A percentile compares a stretch with the other conserved stretches of the same genome.
These are phyloP conservation scores for Trachymyrmex cornetzi DNA, from an alignment of 1,140 invertebrate genomes.

Conservation along the genomic window DNA sequence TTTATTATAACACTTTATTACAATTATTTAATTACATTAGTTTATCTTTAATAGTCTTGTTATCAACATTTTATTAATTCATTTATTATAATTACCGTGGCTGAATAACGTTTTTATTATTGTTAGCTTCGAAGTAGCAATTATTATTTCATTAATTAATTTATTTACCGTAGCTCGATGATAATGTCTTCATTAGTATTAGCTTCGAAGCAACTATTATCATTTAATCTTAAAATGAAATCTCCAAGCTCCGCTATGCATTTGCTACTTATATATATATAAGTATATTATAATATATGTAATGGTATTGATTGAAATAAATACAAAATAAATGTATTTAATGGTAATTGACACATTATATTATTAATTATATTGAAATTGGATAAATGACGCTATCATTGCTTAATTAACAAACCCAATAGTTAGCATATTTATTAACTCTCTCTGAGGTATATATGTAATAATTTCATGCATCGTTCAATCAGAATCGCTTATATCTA, in stretches of 20 bases:
- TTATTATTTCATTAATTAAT: slow-evolving; percentile 32
- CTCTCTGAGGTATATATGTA: slow-evolving; percentile 22
- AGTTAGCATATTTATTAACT: slow-evolving; percentile 22
- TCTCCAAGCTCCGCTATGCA: neutral
- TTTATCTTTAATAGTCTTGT: neutral
- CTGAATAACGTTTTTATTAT: neutral
- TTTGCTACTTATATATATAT: neutral
- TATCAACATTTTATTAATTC: neutral
- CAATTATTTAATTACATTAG: slow-evolving; percentile 5
- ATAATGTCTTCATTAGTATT: neutral
- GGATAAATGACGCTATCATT: slow-evolving; percentile 25
- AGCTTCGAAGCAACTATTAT: neutral
- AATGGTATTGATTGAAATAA: slow-evolving; percentile 16
- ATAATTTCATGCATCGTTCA: slow-evolving; percentile 15
- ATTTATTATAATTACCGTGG: neutral
- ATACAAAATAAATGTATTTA: slow-evolving; percentile 44
- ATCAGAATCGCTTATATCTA: slow-evolving; percentile 41
- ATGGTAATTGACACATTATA: slow-evolving; percentile 9
- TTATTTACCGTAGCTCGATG: neutral
- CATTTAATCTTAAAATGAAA: slow-evolving; percentile 30
- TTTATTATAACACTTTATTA: slow-evolving; percentile 9
- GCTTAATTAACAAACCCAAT: slow-evolving; percentile 38
- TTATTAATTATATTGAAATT: slow-evolving; percentile 1
- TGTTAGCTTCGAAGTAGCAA: neutral
- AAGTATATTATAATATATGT: neutral